Conservation (phyloP, 2,888 invertebrate species). For the Fragum whitleyi region DNA sequence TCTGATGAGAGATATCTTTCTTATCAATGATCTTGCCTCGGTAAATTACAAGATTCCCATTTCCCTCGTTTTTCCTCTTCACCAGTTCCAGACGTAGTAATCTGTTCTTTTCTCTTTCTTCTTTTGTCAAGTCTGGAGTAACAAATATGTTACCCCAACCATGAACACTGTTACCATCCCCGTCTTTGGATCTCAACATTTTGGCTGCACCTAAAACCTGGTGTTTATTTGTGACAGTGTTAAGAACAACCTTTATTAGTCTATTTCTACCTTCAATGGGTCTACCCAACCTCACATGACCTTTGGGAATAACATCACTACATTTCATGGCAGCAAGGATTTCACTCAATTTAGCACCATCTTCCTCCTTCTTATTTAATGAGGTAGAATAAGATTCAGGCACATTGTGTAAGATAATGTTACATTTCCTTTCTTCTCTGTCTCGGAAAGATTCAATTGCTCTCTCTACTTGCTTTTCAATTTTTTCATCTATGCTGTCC, state of each 20-base stretch:
- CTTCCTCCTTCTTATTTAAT: background rate
- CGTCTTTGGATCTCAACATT: background rate
- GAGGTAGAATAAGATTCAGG: constrained; percentile 13
- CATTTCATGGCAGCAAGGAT: background rate
- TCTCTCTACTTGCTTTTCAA: constrained; percentile 9
- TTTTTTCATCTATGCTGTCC: background rate
- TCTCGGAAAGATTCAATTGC: constrained; percentile 31
- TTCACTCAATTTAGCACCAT: background rate
- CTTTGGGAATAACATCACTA: background rate
- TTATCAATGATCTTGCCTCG: too few species aligned
- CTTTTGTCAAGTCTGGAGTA: constrained; percentile 19
- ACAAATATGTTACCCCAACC: constrained; percentile 15
- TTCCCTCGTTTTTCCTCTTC: background rate
- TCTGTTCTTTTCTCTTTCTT: constrained; percentile 17
- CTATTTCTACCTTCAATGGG: background rate
- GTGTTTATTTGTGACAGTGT: constrained; percentile 6
- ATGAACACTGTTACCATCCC: too few species aligned
- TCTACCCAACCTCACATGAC: constrained; percentile 8
- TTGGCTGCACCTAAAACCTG: constrained; percentile 7
- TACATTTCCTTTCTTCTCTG: constrained; percentile 29
- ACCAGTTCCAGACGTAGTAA: background rate
- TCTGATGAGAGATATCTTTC: too few species aligned
- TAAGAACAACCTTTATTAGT: constrained; percentile 4
- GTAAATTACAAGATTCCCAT: background rate
- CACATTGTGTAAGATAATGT: constrained; percentile 27